Conservation (phyloP, 2,113 vertebrate species). For the Pantherophis guttatus region DNA sequence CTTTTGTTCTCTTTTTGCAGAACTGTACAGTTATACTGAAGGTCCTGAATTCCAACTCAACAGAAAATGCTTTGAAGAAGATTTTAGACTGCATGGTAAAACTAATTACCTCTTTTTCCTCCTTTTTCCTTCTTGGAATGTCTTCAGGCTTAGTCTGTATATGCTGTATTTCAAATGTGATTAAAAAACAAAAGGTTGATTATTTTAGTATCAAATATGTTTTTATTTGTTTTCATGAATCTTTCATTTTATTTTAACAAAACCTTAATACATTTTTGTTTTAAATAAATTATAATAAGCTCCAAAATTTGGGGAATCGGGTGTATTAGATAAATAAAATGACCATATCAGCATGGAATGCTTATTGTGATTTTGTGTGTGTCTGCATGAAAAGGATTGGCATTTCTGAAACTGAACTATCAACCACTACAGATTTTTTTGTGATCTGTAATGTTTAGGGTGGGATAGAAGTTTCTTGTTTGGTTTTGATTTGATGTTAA, state of each 20-base stretch:
- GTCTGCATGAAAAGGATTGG: neutral
- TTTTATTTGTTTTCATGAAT: neutral
- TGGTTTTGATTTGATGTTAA: neutral
- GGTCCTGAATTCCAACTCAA: slow-evolving; percentile 93
- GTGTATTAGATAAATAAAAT: neutral
- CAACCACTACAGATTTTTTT: neutral
- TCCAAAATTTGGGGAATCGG: neutral
- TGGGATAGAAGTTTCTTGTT: neutral
- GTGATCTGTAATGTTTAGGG: neutral
- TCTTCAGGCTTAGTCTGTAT: neutral
- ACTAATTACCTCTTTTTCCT: neutral
- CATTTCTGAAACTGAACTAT: neutral
- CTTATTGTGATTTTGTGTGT: neutral
- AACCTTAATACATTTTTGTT: neutral
- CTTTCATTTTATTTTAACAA: neutral
- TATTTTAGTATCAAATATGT: neutral
- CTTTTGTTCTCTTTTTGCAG: slow-evolving; percentile 61
- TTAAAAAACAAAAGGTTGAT: neutral
- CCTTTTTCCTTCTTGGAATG: neutral
- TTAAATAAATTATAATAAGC: neutral
- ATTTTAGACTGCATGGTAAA: slow-evolving; percentile 88
- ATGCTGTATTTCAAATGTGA: neutral
- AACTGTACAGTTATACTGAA: slow-evolving; percentile 97
- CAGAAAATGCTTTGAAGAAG: slow-evolving; percentile 94
- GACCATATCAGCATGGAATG: neutral